phyloP scores from a whole-genome alignment of 2,888 invertebrate species.

The Crossocerus cetratus region DNA sequence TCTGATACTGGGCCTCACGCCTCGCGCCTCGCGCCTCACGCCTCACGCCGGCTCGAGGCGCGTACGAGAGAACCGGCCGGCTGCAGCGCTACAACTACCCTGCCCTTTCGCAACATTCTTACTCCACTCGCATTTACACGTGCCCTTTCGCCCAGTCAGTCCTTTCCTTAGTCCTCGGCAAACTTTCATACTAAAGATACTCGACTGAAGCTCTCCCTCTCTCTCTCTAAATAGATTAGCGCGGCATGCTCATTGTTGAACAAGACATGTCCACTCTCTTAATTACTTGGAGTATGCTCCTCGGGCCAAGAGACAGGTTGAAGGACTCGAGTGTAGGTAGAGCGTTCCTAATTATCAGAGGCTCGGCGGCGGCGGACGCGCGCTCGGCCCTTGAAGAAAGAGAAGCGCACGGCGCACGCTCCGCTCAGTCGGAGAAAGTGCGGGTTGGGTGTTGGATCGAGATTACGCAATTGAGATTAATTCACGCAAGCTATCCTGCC shows the following conservation, averaged over 20 bases:
- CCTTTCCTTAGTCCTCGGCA: neutral
- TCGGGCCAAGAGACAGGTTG: neutral
- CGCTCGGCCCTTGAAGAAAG: too few relatives aligned
- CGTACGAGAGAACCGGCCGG: too few relatives aligned
- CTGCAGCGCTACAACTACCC: slow-evolving; percentile 22
- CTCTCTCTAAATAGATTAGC: too few relatives aligned
- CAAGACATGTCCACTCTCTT: neutral
- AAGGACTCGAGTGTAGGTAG: neutral
- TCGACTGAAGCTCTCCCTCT: too few relatives aligned
- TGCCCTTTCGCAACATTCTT: slow-evolving; percentile 44
- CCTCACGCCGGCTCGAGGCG: too few relatives aligned
- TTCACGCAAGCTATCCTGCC: slow-evolving; percentile 33
- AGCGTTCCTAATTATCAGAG: neutral
- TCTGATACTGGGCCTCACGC: too few relatives aligned
- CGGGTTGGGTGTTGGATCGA: slow-evolving; percentile 27
- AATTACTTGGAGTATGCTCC: neutral
- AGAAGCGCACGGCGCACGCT: slow-evolving; percentile 26
- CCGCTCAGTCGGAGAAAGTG: slow-evolving; percentile 49
- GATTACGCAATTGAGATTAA: slow-evolving; percentile 49
- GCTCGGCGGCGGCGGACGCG: too few relatives aligned
- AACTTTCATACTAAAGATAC: neutral
- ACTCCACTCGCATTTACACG: slow-evolving; percentile 3
- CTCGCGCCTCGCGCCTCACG: too few relatives aligned
- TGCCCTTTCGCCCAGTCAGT: neutral
- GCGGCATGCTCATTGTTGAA: neutral